A percentile compares a stretch with the other conserved stretches of the same genome.
Conservation (phyloP, 2,113 vertebrate species). For the Ginglymostoma cirratum region DNA sequence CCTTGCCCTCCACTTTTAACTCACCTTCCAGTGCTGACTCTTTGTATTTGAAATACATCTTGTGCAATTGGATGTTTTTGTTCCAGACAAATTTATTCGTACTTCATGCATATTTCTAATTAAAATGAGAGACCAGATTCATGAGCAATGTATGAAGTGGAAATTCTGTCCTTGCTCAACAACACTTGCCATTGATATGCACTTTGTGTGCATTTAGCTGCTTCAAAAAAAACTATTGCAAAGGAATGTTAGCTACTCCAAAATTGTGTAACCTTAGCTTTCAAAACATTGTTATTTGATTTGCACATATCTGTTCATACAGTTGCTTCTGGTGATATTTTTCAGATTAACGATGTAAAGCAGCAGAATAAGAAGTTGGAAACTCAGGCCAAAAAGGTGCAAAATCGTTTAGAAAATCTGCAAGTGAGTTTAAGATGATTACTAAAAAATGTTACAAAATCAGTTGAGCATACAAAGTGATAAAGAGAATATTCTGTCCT, state of each 20-base stretch:
- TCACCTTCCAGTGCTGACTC: background rate
- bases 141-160: background rate
- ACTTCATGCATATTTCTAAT: background rate
- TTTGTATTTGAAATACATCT: background rate
- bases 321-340: slow-evolving; percentile 40
- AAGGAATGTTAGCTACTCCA: background rate
- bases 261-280: background rate
- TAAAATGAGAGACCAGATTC: background rate
- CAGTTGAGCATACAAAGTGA: slow-evolving; percentile 36
- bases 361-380: slow-evolving; percentile 74
- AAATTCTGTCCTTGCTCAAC: background rate
- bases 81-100: background rate
- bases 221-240: background rate
- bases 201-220: background rate
- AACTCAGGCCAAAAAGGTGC: slow-evolving; percentile 64
- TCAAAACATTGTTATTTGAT: background rate
- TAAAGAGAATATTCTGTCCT: slow-evolving; percentile 25
- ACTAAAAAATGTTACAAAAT: slow-evolving; percentile 19
- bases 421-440: slow-evolving; percentile 58
- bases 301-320: background rate
- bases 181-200: background rate
- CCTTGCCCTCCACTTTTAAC: background rate
- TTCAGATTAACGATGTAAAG: slow-evolving; percentile 66
- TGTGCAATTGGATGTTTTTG: background rate
- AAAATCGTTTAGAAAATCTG: slow-evolving; percentile 79